Conservation (phyloP, 2,888 invertebrate species). For the Zootermopsis nevadensis region DNA sequence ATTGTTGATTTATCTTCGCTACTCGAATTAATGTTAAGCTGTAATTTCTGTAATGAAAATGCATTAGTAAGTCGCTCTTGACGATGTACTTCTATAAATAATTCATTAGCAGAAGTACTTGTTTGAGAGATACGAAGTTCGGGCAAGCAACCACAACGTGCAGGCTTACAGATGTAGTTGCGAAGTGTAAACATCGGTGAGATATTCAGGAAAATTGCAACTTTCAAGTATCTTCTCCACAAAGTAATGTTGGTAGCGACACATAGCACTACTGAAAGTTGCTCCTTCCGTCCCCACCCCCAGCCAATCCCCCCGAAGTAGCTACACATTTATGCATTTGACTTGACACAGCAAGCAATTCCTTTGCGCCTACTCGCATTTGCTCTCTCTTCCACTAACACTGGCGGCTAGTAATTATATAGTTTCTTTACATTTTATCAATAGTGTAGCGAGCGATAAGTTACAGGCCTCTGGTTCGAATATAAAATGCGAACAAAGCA, state of each 20-base stretch:
- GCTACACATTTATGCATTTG: conserved; percentile 38
- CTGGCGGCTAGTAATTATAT: conserved; percentile 5
- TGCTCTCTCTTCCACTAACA: background rate
- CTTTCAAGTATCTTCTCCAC: conserved; percentile 21
- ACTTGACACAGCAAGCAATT: conserved; percentile 31
- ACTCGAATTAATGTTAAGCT: background rate
- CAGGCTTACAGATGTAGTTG: conserved; percentile 24
- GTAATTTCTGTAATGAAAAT: background rate
- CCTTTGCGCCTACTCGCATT: conserved; percentile 23
- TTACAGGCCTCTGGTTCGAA: no score
- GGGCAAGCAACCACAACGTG: conserved; percentile 3
- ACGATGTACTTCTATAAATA: conserved; percentile 19
- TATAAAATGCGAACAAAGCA: no score
- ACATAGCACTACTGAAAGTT: background rate
- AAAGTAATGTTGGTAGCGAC: conserved; percentile 15
- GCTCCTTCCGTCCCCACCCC: background rate
- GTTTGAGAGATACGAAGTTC: conserved; percentile 13
- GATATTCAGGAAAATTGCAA: conserved; percentile 12
- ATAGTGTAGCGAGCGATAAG: no score
- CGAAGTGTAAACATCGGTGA: conserved; percentile 20
- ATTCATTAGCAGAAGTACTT: conserved; percentile 18
- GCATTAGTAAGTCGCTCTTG: conserved; percentile 18
- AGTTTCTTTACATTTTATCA: no score
- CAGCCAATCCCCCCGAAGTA: background rate
- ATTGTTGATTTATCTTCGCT: background rate